Percentiles rank a stretch among this genome's conserved stretches.
These are phyloP conservation scores for Thunnus maccoyii DNA, from an alignment of 2,113 vertebrate genomes.

Conservation along the genomic window DNA sequence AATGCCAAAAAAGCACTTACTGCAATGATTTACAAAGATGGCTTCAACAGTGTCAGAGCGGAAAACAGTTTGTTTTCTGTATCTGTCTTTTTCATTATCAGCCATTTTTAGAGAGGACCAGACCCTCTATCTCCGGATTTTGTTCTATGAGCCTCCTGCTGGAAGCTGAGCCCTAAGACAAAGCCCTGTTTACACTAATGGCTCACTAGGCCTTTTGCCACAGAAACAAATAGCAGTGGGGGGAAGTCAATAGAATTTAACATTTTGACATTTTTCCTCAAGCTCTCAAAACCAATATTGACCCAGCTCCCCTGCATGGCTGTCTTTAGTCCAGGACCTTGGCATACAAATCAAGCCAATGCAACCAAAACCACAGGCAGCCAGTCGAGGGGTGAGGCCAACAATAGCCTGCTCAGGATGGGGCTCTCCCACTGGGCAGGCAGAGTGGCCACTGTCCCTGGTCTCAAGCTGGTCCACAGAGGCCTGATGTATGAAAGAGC, in stretches of 20 bases:
- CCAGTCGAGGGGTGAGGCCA: slow-evolving; percentile 81
- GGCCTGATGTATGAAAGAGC: slow-evolving; percentile 79
- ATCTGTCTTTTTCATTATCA: slow-evolving; percentile 72
- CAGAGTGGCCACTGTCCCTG: slow-evolving; percentile 77
- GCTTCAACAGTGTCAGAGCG: slow-evolving; percentile 29
- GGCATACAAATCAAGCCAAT: slow-evolving; percentile 85
- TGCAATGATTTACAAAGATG: slow-evolving; percentile 30
- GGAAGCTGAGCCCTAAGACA: slow-evolving; percentile 85
- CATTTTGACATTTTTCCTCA: slow-evolving; percentile 87
- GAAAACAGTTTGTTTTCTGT: slow-evolving; percentile 64
- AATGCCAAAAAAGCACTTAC: slow-evolving; percentile 30
- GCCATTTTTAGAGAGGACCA: slow-evolving; percentile 78
- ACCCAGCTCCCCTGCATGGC: slow-evolving; percentile 84
- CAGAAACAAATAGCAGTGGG: slow-evolving; percentile 86
- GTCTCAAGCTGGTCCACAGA: slow-evolving; percentile 82
- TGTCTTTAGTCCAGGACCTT: slow-evolving; percentile 85
- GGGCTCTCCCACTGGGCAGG: slow-evolving; percentile 72
- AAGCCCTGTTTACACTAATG: slow-evolving; percentile 90
- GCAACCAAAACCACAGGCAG: slow-evolving; percentile 79
- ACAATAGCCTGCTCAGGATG: slow-evolving; percentile 81
- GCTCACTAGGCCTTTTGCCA: slow-evolving; percentile 83
- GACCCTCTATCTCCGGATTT: slow-evolving; percentile 81
- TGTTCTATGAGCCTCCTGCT: slow-evolving; percentile 83
- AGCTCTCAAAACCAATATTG: slow-evolving; percentile 89
- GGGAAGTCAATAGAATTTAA: slow-evolving; percentile 85